phyloP scores from a whole-genome alignment of 2,888 invertebrate species.

The Pteria penguin region DNA sequence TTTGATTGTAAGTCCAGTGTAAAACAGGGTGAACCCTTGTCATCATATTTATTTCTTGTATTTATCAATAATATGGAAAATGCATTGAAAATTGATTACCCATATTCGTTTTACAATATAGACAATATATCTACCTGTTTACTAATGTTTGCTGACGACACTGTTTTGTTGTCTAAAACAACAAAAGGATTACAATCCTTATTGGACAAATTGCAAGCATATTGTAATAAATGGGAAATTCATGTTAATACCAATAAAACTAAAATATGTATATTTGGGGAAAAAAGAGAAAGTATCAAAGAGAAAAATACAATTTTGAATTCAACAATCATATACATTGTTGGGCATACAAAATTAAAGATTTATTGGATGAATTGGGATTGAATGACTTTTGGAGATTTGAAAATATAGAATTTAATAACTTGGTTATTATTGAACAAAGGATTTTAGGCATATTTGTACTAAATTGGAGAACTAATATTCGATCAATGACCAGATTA shows the following conservation, averaged over 20 bases:
- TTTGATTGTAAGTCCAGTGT: neutral
- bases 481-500: too few relatives aligned
- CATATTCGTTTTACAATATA: neutral
- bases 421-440: too few relatives aligned
- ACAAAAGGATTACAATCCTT: neutral
- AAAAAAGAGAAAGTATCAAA: neutral
- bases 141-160: constrained; percentile 6
- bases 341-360: too few relatives aligned
- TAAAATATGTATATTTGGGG: neutral
- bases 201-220: neutral
- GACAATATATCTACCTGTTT: neutral
- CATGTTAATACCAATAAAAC: neutral
- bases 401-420: too few relatives aligned
- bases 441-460: too few relatives aligned
- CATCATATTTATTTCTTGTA: constrained; percentile 11
- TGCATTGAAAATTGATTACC: neutral
- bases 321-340: too few relatives aligned
- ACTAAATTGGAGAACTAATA: too few relatives aligned
- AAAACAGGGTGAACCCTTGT: constrained; percentile 18
- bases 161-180: constrained; percentile 2
- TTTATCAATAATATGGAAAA: constrained; percentile 8
- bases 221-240: neutral
- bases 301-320: too few relatives aligned
- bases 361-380: too few relatives aligned
- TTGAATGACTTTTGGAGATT: too few relatives aligned